Evolutionary conservation across 2,888 invertebrate genomes (phyloP), one percentile per base, ranked within the genome.

Genomic region (Chrysodeixis includens): DNA sequence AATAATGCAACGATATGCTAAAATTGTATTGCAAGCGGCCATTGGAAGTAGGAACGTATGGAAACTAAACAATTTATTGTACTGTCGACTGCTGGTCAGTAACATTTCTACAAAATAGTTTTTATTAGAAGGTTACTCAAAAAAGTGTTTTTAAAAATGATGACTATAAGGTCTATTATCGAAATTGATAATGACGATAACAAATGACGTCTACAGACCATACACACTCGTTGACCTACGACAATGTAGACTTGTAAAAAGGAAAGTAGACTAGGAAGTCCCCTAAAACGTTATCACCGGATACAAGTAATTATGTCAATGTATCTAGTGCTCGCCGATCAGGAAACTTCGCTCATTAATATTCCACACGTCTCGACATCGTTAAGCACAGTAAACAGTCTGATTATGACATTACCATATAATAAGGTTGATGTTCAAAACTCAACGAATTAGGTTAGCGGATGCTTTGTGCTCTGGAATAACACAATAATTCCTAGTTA

Each of bases 261-360:
- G 61, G 52, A 59, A 61, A 59, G 52, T 53, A 49, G 58, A 53
- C 22, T 65, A 79, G 64, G 56, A 66, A 70, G 66, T 65, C n/a
- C 22, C 46, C 46, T 12, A 66, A 59, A 56, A 64, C 55, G 49
- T 61, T 65, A 78, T 68, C 56, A 44, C 65, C 66, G 78, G 71
- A 77, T 67, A 78, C 58, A 56, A 67, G 66, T 44, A 79, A 69
- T 78, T 66, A 68, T 75, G 73, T 67, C 69, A 75, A 64, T 66
- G 54, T 56, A 68, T 79, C 62, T 70, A 20, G 51, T 40, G 58
- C 49, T 35, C 6, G n/a, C 16, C 60, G 54, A 72, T 71, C 69
- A 69, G 71, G 69, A 75, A 69, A 65, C 61, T 61, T 53, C n/a
- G 53, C 68, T 67, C 60, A 66, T 75, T 71, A 71, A 62, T 66